A percentile compares a stretch with the other conserved stretches of the same genome.
Evolutionary conservation across 2,888 invertebrate species (phyloP).

Genomic region (Macroteleia sp.): DNA sequence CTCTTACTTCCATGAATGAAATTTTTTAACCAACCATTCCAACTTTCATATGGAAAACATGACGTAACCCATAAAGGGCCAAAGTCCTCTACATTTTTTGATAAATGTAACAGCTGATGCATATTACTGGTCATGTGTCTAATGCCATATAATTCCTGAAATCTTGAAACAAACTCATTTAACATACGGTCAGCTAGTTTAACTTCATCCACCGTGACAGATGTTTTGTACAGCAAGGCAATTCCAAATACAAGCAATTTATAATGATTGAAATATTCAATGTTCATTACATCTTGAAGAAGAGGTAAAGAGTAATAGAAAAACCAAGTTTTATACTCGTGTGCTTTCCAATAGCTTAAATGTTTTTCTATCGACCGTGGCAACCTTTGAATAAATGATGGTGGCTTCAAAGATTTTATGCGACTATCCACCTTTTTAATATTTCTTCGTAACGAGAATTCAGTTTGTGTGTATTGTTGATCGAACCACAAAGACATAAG

Average conservation of each 20-base stretch:
- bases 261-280: neutral
- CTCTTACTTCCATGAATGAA: no score
- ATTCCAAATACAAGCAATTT: neutral
- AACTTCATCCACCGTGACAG: neutral
- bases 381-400: neutral
- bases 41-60: no score
- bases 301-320: neutral
- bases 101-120: no score
- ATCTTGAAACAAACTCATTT: neutral
- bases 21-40: no score
- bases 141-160: no score
- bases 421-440: neutral
- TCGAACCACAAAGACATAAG: neutral
- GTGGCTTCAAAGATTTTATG: neutral
- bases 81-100: no score
- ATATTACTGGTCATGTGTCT: no score
- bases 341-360: neutral
- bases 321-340: neutral
- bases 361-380: neutral
- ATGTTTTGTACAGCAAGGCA: neutral
- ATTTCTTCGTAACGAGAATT: neutral
- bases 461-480: neutral
- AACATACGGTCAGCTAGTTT: neutral
- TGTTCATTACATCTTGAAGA: neutral
- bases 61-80: no score